Evolutionary conservation across 2,113 vertebrate species (phyloP).

Genomic region (Triplophysa siluroides): DNA sequence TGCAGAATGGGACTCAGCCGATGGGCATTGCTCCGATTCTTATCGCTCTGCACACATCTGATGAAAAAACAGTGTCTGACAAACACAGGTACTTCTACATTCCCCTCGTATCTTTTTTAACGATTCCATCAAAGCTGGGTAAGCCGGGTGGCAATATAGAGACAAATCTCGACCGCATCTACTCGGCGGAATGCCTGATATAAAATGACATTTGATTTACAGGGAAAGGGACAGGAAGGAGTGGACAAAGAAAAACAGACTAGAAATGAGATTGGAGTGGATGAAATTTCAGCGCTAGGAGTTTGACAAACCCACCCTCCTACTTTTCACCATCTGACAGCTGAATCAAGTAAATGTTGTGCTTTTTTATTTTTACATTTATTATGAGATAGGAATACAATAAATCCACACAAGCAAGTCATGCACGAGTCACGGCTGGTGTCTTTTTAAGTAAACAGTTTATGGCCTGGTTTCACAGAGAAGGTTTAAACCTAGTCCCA

Average conservation of each 20-base stretch:
- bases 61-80: slow-evolving; percentile 68
- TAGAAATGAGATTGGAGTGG: slow-evolving; percentile 16
- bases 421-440: no score
- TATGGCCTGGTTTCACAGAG: no score
- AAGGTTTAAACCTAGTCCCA: no score
- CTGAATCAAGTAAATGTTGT: no score
- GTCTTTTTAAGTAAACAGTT: no score
- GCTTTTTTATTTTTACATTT: no score
- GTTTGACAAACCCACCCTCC: not conserved
- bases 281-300: slow-evolving; percentile 10
- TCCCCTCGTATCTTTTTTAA: slow-evolving; percentile 73
- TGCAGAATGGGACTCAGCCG: slow-evolving; percentile 72
- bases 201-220: slow-evolving; percentile 65
- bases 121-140: slow-evolving; percentile 72
- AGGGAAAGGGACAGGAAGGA: slow-evolving; percentile 56
- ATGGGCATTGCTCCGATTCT: slow-evolving; percentile 70
- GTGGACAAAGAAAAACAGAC: slow-evolving; percentile 46
- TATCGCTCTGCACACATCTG: slow-evolving; percentile 71
- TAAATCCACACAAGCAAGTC: no score
- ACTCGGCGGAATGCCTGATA: slow-evolving; percentile 66
- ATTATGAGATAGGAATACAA: no score
- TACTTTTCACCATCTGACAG: no score
- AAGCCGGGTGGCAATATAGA: slow-evolving; percentile 68
- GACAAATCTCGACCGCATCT: slow-evolving; percentile 69
- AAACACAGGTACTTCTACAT: slow-evolving; percentile 68